Percentiles rank a stretch among this genome's conserved stretches.
These are phyloP conservation scores for Acromyrmex echinatior DNA, from an alignment of 1,140 invertebrate species.

Conservation along the genomic window DNA sequence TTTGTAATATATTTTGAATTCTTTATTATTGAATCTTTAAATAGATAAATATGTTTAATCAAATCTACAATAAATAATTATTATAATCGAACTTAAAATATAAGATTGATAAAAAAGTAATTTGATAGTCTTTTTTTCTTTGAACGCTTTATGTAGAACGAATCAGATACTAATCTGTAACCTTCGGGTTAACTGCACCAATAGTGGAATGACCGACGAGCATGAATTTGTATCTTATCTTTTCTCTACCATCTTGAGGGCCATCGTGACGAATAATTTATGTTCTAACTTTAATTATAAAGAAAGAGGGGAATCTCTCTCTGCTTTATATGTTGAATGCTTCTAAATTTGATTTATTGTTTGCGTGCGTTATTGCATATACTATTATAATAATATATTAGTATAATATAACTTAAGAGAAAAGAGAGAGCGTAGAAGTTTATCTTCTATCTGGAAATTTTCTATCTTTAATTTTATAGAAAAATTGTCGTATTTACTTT, in stretches of 20 bases:
- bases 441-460: neutral
- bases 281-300: neutral
- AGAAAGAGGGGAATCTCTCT: neutral
- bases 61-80: neutral
- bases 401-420: neutral
- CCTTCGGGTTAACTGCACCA: neutral
- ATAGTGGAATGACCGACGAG: conserved; percentile 4
- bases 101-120: neutral
- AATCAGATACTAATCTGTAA: neutral
- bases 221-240: conserved; percentile 39
- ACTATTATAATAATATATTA: neutral
- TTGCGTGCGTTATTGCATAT: neutral
- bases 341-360: neutral
- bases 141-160: neutral
- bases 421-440: neutral
- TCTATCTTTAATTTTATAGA: neutral
- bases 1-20: neutral
- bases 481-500: neutral
- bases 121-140: neutral
- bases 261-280: neutral
- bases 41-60: neutral
- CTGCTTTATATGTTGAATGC: neutral
- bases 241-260: neutral
- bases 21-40: neutral
- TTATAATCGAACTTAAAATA: neutral